Conservation (phyloP, 2,113 vertebrate species). For the Strigops habroptila region DNA sequence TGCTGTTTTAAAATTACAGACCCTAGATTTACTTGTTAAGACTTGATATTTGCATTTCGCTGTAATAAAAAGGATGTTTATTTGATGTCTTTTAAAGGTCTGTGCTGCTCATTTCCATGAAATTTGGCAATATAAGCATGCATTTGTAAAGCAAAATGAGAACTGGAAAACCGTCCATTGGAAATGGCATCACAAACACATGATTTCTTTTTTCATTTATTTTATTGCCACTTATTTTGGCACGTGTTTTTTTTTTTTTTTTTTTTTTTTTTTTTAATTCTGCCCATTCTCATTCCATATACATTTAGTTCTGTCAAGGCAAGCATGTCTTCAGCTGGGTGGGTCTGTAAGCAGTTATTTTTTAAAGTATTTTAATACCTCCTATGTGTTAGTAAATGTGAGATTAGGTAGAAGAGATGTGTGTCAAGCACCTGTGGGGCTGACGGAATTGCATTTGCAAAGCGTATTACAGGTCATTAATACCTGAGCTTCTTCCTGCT, state of each 20-base stretch:
- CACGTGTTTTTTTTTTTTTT: not conserved
- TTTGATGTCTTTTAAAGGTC: constrained; percentile 70
- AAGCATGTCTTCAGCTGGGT: not conserved
- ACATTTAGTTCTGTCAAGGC: not conserved
- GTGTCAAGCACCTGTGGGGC: not conserved
- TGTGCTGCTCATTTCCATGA: constrained; percentile 61
- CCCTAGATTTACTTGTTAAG: constrained; percentile 73
- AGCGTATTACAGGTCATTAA: not conserved
- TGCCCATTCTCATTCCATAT: not conserved
- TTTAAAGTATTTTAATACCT: not conserved
- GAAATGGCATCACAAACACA: constrained; percentile 49
- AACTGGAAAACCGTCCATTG: constrained; percentile 24
- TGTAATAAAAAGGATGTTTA: constrained; percentile 68
- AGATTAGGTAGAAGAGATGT: not conserved
- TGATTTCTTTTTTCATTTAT: constrained; percentile 22
- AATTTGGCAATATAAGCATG: constrained; percentile 58
- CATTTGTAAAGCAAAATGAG: constrained; percentile 61
- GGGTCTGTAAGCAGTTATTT: not conserved
- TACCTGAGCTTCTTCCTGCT: not conserved
- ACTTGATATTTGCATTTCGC: constrained; percentile 67
- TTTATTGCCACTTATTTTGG: constrained; percentile 42
- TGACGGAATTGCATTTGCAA: not conserved
- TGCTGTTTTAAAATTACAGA: constrained; percentile 66
- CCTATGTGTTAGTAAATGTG: not conserved
- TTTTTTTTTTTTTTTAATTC: not conserved